Conservation (phyloP, 2,797 vertebrate species). For the Ambastaia sidthimunki region DNA sequence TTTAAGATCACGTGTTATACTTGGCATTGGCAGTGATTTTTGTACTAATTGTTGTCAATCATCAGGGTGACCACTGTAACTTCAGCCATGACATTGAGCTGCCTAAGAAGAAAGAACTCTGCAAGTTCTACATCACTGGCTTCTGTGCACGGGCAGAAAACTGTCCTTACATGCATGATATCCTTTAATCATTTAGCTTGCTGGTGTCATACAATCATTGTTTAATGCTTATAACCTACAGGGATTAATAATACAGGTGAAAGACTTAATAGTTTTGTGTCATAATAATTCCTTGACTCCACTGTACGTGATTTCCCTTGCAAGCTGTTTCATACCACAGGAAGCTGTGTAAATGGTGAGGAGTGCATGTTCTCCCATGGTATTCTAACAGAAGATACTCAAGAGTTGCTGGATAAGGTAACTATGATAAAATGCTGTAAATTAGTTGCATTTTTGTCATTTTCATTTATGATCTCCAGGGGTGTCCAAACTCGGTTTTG, state of each 20-base stretch:
- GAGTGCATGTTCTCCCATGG: slow-evolving; percentile 98
- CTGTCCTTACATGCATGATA: slow-evolving; percentile 99
- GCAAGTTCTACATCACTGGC: slow-evolving; percentile 97
- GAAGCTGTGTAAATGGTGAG: slow-evolving; percentile 92
- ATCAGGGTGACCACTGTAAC: slow-evolving; percentile 94
- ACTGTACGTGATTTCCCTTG: slow-evolving; percentile 90
- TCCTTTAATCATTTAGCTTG: slow-evolving; percentile 77
- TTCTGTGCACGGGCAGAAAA: slow-evolving; percentile 93
- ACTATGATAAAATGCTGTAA: neutral
- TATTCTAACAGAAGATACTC: slow-evolving; percentile 86
- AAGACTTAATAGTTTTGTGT: neutral
- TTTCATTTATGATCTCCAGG: neutral
- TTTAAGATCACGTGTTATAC: slow-evolving; percentile 1
- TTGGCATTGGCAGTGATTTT: neutral
- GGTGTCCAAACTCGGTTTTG: no score
- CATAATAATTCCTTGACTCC: slow-evolving; percentile 77
- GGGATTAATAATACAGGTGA: neutral
- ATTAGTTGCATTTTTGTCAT: neutral
- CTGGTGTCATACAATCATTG: neutral
- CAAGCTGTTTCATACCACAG: slow-evolving; percentile 94
- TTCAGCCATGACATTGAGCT: slow-evolving; percentile 97
- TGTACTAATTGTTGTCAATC: slow-evolving; percentile 23
- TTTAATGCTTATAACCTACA: neutral
- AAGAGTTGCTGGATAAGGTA: slow-evolving; percentile 94
- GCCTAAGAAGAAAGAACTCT: slow-evolving; percentile 94